These are phyloP conservation scores for Dendrocincla tyrannina DNA, from an alignment of 2,797 vertebrate species.

Conservation along the genomic window DNA sequence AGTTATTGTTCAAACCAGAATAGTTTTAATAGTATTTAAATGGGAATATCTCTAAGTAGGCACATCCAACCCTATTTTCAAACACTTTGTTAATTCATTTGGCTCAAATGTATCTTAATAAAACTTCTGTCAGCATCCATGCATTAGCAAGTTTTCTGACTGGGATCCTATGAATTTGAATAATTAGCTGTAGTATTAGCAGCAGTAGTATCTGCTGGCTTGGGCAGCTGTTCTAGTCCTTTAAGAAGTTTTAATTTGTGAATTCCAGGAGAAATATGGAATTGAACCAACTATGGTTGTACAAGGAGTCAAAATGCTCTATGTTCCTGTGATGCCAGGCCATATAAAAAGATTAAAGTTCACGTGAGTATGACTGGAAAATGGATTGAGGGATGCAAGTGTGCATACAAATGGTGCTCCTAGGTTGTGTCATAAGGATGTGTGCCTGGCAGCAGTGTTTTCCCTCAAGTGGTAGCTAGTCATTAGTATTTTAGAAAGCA, in stretches of 20 bases:
- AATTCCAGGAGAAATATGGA: slow-evolving; percentile 91
- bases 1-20: not conserved
- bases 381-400: not conserved
- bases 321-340: slow-evolving; percentile 97
- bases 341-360: slow-evolving; percentile 95
- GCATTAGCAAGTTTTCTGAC: not conserved
- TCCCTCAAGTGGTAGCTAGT: not conserved
- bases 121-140: not conserved
- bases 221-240: not conserved
- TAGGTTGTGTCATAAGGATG: not conserved
- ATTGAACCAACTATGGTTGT: slow-evolving; percentile 99
- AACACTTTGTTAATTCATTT: not conserved
- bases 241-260: not conserved
- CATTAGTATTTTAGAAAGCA: not conserved
- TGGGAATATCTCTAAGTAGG: not conserved
- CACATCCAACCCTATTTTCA: not conserved
- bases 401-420: not conserved
- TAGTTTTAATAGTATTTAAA: not conserved
- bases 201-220: not conserved
- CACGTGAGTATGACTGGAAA: slow-evolving; percentile 83
- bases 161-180: not conserved
- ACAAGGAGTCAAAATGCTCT: slow-evolving; percentile 99
- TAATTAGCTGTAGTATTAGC: not conserved
- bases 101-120: not conserved
- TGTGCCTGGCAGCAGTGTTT: not conserved